Conservation (phyloP, 37 sponge, comb jelly and placozoan species). For the Oscarella lobularis region DNA sequence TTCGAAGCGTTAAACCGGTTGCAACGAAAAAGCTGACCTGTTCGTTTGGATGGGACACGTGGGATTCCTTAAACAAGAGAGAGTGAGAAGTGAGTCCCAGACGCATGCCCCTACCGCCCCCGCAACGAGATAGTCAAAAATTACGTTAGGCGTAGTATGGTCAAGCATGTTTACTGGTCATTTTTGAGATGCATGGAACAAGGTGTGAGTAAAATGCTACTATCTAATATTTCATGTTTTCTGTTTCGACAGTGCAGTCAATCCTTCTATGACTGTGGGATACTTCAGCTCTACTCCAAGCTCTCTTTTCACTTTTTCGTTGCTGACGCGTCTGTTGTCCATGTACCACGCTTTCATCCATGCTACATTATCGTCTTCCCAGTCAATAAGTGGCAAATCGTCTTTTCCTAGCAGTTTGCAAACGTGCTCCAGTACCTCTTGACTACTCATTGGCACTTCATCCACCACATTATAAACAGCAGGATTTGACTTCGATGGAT, state of each 20-base stretch:
- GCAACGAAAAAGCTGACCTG: slow-evolving; percentile 95
- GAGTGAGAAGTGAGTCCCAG: no score
- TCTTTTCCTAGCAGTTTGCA: neutral
- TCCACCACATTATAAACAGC: neutral
- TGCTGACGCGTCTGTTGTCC: neutral
- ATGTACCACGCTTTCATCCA: neutral
- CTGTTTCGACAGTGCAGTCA: no score
- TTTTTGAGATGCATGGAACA: no score
- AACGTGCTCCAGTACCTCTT: neutral
- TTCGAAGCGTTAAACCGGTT: slow-evolving; percentile 38
- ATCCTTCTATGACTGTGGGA: neutral
- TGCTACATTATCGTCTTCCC: neutral
- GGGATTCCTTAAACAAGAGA: slow-evolving; percentile 94
- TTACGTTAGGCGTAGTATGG: no score
- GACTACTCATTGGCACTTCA: neutral
- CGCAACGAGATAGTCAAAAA: no score
- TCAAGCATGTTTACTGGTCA: no score
- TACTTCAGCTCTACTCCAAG: neutral
- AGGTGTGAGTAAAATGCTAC: no score
- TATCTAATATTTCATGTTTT: no score
- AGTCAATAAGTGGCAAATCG: neutral
- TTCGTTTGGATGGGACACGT: slow-evolving; percentile 97
- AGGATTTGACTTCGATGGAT: neutral
- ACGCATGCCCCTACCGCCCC: no score
- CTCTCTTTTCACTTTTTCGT: neutral